These are phyloP conservation scores for Pemphigus obesinymphae DNA, from an alignment of 1,140 invertebrate species.

Conservation along the genomic window DNA sequence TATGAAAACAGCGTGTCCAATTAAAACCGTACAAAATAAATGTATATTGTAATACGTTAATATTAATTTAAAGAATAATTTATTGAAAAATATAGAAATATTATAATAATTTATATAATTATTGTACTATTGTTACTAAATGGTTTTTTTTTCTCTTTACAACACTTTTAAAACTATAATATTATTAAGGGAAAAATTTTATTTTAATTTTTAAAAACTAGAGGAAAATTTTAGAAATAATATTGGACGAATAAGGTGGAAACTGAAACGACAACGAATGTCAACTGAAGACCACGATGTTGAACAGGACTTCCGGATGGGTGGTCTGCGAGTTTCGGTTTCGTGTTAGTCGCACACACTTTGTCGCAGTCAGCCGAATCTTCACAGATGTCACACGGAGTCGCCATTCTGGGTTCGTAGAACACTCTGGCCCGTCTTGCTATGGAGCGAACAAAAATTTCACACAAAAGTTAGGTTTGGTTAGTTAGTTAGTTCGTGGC, in stretches of 20 bases:
- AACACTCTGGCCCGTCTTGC: constrained; percentile 70
- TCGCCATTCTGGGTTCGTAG: constrained; percentile 65
- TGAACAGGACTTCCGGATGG: not conserved
- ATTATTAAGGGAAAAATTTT: not conserved
- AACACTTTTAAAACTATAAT: not conserved
- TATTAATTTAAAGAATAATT: no score
- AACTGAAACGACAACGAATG: not conserved
- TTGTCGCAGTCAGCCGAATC: constrained; percentile 61
- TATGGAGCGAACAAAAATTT: constrained; percentile 51
- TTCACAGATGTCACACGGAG: constrained; percentile 72
- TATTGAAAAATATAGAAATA: not conserved
- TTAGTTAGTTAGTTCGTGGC: no score
- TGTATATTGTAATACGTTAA: no score
- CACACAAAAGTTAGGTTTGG: no score
- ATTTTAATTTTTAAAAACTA: no score
- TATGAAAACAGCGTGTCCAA: no score
- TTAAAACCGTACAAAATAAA: no score
- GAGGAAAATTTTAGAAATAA: not conserved
- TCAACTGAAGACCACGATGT: not conserved
- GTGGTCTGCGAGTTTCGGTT: not conserved
- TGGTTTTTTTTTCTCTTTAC: not conserved
- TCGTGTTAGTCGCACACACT: constrained; percentile 31
- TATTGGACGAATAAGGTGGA: not conserved
- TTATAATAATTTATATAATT: not conserved
- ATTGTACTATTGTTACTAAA: no score